Conservation (phyloP, 2,888 invertebrate genomes). For the Teinopalpus imperialis region DNA sequence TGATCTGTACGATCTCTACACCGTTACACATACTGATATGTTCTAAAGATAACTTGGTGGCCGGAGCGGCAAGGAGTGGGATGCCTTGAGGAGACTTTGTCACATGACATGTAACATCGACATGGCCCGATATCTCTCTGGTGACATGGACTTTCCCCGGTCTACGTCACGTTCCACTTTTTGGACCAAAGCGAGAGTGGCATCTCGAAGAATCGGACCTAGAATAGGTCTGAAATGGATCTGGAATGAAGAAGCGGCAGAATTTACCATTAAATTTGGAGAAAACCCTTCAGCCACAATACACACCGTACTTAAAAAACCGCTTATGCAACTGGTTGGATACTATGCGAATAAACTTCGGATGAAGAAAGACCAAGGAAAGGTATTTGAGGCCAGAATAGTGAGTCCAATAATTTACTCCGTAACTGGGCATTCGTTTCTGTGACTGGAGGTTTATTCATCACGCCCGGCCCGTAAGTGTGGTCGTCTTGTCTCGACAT, state of each 20-base stretch:
- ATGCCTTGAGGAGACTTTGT: background rate
- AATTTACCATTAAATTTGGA: background rate
- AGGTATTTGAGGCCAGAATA: too few relatives aligned
- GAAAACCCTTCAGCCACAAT: background rate
- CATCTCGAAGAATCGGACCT: background rate
- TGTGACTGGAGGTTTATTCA: too few relatives aligned
- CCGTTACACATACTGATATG: background rate
- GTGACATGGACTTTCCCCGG: conserved; percentile 1
- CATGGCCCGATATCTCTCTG: conserved; percentile 5
- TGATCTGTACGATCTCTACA: background rate
- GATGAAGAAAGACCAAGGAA: too few relatives aligned
- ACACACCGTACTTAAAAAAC: too few relatives aligned
- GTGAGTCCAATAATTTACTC: too few relatives aligned
- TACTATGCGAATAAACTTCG: too few relatives aligned
- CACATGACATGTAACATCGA: background rate
- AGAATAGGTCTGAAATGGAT: background rate
- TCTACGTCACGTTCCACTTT: background rate
- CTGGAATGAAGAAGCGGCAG: background rate
- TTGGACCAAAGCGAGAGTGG: background rate
- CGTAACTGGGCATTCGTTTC: too few relatives aligned
- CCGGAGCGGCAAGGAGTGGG: background rate
- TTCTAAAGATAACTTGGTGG: background rate
- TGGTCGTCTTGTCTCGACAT: too few relatives aligned
- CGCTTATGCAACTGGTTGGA: too few relatives aligned
- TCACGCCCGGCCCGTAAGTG: too few relatives aligned